Conservation (phyloP, 2,888 invertebrate genomes). For the Leptinotarsa rubiginosa region DNA sequence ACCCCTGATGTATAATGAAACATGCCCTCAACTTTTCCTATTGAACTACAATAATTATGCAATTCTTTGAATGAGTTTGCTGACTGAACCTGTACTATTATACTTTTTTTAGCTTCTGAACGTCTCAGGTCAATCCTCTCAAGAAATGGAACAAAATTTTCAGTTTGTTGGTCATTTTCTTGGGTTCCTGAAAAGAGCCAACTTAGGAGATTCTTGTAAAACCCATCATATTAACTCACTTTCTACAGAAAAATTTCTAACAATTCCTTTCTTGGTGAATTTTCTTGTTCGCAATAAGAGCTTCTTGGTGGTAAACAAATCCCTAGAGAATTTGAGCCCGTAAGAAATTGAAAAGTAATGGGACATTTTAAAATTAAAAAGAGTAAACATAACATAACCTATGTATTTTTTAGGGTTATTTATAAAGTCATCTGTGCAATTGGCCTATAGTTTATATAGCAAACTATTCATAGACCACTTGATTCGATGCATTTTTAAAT, state of each 20-base stretch:
- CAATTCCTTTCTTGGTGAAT: slow-evolving; percentile 1
- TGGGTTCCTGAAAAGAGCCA: slow-evolving; percentile 12
- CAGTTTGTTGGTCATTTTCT: slow-evolving; percentile 16
- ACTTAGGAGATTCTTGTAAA: no score
- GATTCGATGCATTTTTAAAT: no score
- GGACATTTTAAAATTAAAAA: slow-evolving; percentile 16
- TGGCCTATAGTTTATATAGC: no score
- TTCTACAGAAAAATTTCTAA: slow-evolving; percentile 20
- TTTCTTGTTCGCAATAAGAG: background rate
- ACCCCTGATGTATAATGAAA: slow-evolving; percentile 72
- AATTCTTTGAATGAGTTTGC: slow-evolving; percentile 76
- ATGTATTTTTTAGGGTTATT: background rate
- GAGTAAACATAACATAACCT: slow-evolving; percentile 5
- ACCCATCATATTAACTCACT: background rate
- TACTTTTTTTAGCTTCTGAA: slow-evolving; percentile 75
- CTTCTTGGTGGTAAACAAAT: background rate
- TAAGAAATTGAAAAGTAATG: slow-evolving; percentile 23
- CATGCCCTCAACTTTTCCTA: slow-evolving; percentile 74
- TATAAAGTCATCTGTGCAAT: background rate
- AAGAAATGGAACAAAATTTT: slow-evolving; percentile 66
- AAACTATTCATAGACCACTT: no score
- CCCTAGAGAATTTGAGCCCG: slow-evolving; percentile 6
- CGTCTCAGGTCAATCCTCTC: slow-evolving; percentile 72
- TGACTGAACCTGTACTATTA: slow-evolving; percentile 82
- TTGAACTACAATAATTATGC: slow-evolving; percentile 76